These are phyloP conservation scores for Ciona savignyi DNA, from an alignment of 23 tunicate species.

Conservation along the genomic window DNA sequence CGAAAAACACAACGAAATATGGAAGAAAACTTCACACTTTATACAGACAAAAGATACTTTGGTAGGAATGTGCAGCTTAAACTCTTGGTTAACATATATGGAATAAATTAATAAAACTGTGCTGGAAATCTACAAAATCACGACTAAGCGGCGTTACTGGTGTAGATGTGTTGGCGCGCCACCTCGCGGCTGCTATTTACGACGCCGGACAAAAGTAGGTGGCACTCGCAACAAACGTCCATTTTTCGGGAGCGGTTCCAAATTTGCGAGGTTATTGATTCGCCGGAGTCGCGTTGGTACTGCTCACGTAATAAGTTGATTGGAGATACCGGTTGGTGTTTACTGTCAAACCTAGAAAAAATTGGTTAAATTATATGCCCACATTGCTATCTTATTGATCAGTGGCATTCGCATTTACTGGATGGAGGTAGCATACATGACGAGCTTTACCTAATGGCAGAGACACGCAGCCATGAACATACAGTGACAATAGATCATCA, in stretches of 20 bases:
- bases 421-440: no score
- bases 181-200: not conserved
- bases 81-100: not conserved
- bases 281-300: not conserved
- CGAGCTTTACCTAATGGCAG: no score
- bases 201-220: slow-evolving; percentile 11
- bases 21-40: no score
- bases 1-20: not conserved
- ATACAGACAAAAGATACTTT: not conserved
- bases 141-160: not conserved
- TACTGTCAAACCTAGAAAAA: no score
- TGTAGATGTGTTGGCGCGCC: not conserved
- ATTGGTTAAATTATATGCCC: no score
- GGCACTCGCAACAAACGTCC: slow-evolving; percentile 37
- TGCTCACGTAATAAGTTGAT: not conserved
- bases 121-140: no score
- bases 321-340: not conserved
- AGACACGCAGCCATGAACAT: no score
- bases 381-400: no score
- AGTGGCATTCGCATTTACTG: no score
- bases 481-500: no score
- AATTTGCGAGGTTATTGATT: slow-evolving; percentile 1
- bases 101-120: not conserved
- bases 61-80: not conserved
- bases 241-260: slow-evolving; percentile 10